Evolutionary conservation across 1,140 invertebrate species (phyloP).

Genomic region (Paraescarpia echinospica): DNA sequence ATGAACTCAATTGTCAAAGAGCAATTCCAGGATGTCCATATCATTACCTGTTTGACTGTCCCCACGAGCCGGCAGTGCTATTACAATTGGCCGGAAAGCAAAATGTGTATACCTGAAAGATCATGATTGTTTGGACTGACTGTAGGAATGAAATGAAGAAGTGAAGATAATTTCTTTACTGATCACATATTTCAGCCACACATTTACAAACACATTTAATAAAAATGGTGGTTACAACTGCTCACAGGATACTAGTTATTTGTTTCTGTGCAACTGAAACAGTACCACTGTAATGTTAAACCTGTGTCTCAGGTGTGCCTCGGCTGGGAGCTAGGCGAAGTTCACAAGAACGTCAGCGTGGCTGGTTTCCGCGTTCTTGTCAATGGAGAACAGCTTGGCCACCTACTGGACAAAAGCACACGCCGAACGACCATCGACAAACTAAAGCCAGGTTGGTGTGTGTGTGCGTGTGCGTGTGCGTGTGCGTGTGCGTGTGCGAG

Average conservation of each 20-base stretch:
- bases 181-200: not conserved
- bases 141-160: not conserved
- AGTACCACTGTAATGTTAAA: not conserved
- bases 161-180: not conserved
- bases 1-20: too few relatives aligned
- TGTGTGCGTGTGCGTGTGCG: too few relatives aligned
- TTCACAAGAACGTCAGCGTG: conserved; percentile 14
- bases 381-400: conserved; percentile 23
- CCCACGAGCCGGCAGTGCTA: too few relatives aligned
- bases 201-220: too few relatives aligned
- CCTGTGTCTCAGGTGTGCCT: conserved; percentile 17
- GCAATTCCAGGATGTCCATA: too few relatives aligned
- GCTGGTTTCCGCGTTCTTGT: conserved; percentile 23
- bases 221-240: too few relatives aligned
- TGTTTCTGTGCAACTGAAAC: too few relatives aligned
- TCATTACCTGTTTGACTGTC: too few relatives aligned
- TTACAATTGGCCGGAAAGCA: too few relatives aligned
- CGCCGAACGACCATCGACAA: conserved; percentile 25
- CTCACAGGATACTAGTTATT: too few relatives aligned
- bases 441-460: conserved; percentile 12
- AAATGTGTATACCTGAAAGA: not conserved
- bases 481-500: too few relatives aligned
- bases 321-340: not conserved
- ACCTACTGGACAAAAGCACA: not conserved
- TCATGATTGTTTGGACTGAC: not conserved